These are phyloP conservation scores for Echeneis naucrates DNA, from an alignment of 2,797 vertebrate genomes.

Conservation along the genomic window DNA sequence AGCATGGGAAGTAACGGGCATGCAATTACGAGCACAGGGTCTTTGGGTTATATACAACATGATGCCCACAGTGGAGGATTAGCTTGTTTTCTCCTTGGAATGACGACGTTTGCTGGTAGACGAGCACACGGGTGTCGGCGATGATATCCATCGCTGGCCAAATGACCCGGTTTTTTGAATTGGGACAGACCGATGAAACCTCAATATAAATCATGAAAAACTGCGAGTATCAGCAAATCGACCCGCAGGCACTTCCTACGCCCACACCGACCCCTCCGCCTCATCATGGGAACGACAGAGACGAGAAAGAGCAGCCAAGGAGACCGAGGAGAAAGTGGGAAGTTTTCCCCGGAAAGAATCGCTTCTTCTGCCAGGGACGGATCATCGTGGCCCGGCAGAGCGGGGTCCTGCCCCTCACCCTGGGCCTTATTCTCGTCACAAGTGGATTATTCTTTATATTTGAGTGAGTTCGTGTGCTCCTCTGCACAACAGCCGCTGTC, in stretches of 20 bases:
- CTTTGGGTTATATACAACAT: constrained; percentile 28
- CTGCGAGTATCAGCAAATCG: constrained; percentile 92
- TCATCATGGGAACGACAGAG: constrained; percentile 36
- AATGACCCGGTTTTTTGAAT: constrained; percentile 34
- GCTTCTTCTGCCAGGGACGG: constrained; percentile 93
- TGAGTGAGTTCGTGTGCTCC: constrained; percentile 87
- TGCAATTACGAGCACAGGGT: constrained; percentile 7
- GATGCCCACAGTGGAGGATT: not conserved
- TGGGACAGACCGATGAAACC: constrained; percentile 41
- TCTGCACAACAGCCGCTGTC: not conserved
- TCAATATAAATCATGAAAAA: constrained; percentile 85
- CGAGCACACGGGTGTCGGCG: constrained; percentile 27
- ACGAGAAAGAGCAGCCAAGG: constrained; percentile 41
- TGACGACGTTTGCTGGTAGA: constrained; percentile 40
- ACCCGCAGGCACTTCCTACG: constrained; percentile 82
- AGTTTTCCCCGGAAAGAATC: constrained; percentile 93
- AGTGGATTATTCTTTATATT: constrained; percentile 93
- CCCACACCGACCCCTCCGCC: constrained; percentile 59
- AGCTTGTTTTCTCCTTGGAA: constrained; percentile 31
- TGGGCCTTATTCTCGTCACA: constrained; percentile 92
- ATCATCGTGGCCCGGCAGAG: constrained; percentile 91
- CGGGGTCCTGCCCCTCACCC: constrained; percentile 91
- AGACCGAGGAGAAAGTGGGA: constrained; percentile 89
- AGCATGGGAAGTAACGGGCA: constrained; percentile 7
- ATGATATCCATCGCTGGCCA: constrained; percentile 48